Base-by-base conservation (phyloP, 1,140 invertebrate genomes). In the Dendrolimus kikuchii region DNA sequence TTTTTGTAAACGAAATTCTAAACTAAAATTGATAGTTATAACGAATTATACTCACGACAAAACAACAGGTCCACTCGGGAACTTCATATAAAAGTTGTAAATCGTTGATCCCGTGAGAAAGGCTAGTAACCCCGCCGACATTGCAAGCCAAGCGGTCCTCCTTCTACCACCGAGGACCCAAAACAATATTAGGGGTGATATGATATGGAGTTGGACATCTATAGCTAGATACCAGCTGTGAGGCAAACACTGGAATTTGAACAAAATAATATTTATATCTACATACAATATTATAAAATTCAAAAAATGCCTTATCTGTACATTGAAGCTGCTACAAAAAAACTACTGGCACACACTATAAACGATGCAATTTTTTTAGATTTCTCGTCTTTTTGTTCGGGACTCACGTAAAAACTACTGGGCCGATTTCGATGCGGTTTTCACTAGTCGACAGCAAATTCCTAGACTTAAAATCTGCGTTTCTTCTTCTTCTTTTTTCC, bases 221-320 rank as follows among this genome's bases (percentile, higher is more conserved):
- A 89, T 87, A 0, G 89, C 76, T 7, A 91, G 58, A 52, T 90
- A 91, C 87, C 88, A 89, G 0, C 81, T 72, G 7, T 88, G 88
- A 1, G 59, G 53, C 4, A 87, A 48, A 71, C 93, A 93, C 92
- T 92, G 62, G 38, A 83, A 75, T 47, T 38, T 0, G 7, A 61
- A 57, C 9, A 42, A 53, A 38, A 40, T 43, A 49, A 0, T 46
- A 40, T 40, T n/a, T 40, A 6, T 39, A 49, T 38, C 7, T 46
- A 10, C 10, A 46, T 46, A n/a, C n/a, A 46, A 46, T 46, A 46
- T n/a, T n/a, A 10, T 46, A n/a, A 46, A 7, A 46, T 1, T 10
- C 2, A 6, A 6, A 46, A 23, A 23, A 23, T 23, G 23, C 23
- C 23, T 23, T 23, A 3, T 23, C 23, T 23, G 23, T 23, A 23